Base-by-base conservation (phyloP, 2,113 vertebrate species). In the Bombycilla garrulus region DNA sequence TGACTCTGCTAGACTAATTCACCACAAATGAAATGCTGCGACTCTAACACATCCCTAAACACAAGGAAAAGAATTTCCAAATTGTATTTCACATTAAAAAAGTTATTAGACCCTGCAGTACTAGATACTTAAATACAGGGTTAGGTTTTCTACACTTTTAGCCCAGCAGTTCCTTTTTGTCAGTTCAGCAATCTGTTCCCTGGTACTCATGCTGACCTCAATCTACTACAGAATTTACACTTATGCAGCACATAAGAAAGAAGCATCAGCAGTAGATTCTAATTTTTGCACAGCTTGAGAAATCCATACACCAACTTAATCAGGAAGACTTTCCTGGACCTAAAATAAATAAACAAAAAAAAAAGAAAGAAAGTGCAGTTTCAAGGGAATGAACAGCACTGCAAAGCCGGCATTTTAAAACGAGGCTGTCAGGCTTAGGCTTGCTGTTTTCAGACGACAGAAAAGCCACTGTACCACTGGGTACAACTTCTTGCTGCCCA, bases 251-350 rank as follows among this genome's bases (percentile, higher is more conserved):
- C 45, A 40, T 10, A 21, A 80, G 35, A 90, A 79, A 67, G 54
- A 76, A 76, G 48, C 0, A 2, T 19, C 45, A 74, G 47, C 38
- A 70, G 60, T 2, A 81, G 54, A 53, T 54, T 47, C 54, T 82
- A 29, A 45, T 50, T 92, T 94, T 73, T 71, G 35, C 54, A 80
- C 38, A 88, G 62, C 40, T 31, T 86, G 56, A 76, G 65, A 69
- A 85, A 88, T 45, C 28, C 33, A 53, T 40, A 73, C 36, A 44
- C 20, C 62, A 73, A 40, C 22, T n/a, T 50, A 28, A 77, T 19
- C 13, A 65, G n/a, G 44, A 87, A 78, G 25, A 58, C 6, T n/a
- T 81, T 24, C 31, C 53, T 38, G 31, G 48, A 38, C 76, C 35
- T 86, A 81, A 93, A 86, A 67, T 18, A 62, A 47, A 83, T 22